A percentile compares a stretch with the other conserved stretches of the same genome.
Evolutionary conservation across 2,797 vertebrate genomes (phyloP).

Genomic region (Anas flavirostris): DNA sequence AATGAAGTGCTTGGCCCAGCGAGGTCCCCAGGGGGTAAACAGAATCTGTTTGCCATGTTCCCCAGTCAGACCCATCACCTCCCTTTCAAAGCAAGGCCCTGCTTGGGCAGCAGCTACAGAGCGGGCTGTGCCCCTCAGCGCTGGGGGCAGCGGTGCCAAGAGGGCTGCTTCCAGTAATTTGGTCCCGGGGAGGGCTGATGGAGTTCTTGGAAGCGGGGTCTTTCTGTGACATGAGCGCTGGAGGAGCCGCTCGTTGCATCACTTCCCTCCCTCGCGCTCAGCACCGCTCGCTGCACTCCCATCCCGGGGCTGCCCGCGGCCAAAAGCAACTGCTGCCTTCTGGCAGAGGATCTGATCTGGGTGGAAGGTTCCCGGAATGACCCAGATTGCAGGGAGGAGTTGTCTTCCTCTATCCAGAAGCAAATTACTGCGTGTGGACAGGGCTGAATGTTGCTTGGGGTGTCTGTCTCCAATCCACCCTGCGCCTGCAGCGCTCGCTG

Average conservation of each 20-base stretch:
- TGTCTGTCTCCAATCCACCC: not conserved
- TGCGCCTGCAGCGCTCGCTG: fast-evolving
- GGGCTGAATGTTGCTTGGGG: fast-evolving
- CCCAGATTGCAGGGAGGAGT: not conserved
- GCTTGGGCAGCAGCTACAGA: not conserved
- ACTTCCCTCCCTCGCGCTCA: not conserved
- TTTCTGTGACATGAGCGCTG: fast-evolving
- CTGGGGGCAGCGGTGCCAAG: not conserved
- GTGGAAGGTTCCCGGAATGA: not conserved
- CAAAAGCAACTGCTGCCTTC: not conserved
- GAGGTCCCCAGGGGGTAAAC: fast-evolving
- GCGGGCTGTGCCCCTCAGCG: not conserved
- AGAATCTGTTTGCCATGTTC: not conserved
- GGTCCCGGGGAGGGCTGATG: not conserved
- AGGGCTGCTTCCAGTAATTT: not conserved
- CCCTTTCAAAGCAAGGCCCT: not conserved
- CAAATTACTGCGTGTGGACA: not conserved
- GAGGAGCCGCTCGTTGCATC: not conserved
- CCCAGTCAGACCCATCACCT: fast-evolving
- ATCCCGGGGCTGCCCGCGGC: fast-evolving
- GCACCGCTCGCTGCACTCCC: not conserved
- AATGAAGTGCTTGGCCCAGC: not conserved
- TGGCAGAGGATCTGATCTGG: not conserved
- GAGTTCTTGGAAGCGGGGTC: not conserved
- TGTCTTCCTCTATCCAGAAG: not conserved